phyloP scores from a whole-genome alignment of 2,797 vertebrate species.

The Mastacembelus armatus region DNA sequence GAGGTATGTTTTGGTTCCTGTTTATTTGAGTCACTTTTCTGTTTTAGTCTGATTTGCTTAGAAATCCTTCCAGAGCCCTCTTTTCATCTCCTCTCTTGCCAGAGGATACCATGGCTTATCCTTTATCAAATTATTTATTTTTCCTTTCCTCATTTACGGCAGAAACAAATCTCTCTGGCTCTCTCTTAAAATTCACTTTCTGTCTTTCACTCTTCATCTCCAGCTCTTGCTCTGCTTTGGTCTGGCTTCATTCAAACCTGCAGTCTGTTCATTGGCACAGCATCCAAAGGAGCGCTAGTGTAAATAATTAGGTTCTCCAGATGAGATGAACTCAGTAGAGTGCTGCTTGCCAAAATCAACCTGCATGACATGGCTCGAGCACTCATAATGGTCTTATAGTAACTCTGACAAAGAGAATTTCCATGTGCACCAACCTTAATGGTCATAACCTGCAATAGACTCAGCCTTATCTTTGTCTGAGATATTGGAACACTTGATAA shows the following conservation, averaged over 20 bases:
- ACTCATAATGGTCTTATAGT: constrained; percentile 63
- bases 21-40: constrained; percentile 81
- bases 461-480: constrained; percentile 43
- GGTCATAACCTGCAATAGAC: constrained; percentile 50
- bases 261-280: constrained; percentile 80
- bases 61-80: constrained; percentile 82
- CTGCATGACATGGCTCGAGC: constrained; percentile 72
- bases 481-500: constrained; percentile 60
- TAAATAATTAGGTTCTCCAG: constrained; percentile 86
- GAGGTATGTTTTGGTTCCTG: constrained; percentile 90
- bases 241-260: constrained; percentile 81
- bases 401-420: constrained; percentile 56
- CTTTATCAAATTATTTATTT: constrained; percentile 86
- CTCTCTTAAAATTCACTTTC: constrained; percentile 60
- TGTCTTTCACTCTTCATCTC: constrained; percentile 73
- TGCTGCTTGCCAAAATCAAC: constrained; percentile 80
- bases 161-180: constrained; percentile 73
- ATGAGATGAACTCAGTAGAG: constrained; percentile 85
- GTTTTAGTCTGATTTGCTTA: constrained; percentile 81
- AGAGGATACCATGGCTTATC: constrained; percentile 82
- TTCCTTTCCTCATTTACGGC: constrained; percentile 78
- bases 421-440: constrained; percentile 23
- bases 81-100: constrained; percentile 81
- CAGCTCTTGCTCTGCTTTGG: constrained; percentile 58
- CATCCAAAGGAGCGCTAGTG: constrained; percentile 82